Conservation (phyloP, 1,140 invertebrate genomes). For the Zaprionus capensis region DNA sequence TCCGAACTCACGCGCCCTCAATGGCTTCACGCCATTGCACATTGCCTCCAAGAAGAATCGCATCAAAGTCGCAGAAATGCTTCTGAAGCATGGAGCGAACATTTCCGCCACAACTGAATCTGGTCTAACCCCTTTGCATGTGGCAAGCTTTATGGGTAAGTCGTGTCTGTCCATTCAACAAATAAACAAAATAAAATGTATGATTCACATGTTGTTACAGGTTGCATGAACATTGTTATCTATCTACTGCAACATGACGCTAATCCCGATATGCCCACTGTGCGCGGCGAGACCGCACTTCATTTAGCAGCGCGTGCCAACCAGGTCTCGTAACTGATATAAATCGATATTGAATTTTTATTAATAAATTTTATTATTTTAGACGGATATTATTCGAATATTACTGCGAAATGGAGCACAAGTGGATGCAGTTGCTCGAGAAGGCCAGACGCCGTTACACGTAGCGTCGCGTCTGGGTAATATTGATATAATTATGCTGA, state of each 20-base stretch:
- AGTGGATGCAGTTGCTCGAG: constrained; percentile 97
- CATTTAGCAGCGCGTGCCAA: constrained; percentile 98
- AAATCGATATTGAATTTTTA: neutral
- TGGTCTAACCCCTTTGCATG: constrained; percentile 98
- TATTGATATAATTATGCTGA: constrained; percentile 95
- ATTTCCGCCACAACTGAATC: constrained; percentile 89
- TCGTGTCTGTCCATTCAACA: neutral
- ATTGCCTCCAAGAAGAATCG: constrained; percentile 99
- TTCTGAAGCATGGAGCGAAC: constrained; percentile 96
- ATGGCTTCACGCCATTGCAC: constrained; percentile 99
- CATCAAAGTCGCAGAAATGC: constrained; percentile 97
- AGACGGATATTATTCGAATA: constrained; percentile 98
- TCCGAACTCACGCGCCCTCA: constrained; percentile 97
- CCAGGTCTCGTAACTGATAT: constrained; percentile 77
- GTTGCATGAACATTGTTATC: constrained; percentile 99
- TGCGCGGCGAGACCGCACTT: constrained; percentile 97
- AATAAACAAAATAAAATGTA: neutral
- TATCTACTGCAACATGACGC: constrained; percentile 97
- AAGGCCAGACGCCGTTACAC: constrained; percentile 97
- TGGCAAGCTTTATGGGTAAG: constrained; percentile 97
- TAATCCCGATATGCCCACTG: constrained; percentile 96
- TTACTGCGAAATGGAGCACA: constrained; percentile 96
- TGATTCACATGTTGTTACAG: constrained; percentile 5
- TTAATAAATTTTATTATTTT: neutral
- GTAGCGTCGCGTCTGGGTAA: constrained; percentile 96